These are phyloP conservation scores for Hippocampus abdominalis DNA, from an alignment of 2,113 vertebrate genomes.

Conservation along the genomic window DNA sequence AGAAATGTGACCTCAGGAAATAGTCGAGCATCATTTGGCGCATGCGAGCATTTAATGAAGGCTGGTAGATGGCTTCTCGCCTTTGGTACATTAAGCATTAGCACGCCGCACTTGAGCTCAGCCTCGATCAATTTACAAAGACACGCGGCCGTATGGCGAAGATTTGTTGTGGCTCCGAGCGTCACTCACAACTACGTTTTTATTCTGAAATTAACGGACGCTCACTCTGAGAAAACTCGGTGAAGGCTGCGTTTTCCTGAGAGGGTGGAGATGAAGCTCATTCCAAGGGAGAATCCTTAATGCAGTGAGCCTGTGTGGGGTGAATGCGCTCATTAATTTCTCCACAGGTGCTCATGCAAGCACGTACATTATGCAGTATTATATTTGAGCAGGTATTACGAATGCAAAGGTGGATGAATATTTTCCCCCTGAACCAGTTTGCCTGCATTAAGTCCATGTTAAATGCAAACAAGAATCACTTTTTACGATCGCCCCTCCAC, in stretches of 20 bases:
- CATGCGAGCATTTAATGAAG: conserved; percentile 3
- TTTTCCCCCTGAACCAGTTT: conserved; percentile 5
- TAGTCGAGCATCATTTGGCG: neutral
- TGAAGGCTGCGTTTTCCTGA: conserved; percentile 25
- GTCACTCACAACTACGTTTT: conserved; percentile 23
- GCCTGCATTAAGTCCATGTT: neutral
- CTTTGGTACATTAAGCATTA: conserved; percentile 7
- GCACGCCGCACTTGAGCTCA: conserved; percentile 14
- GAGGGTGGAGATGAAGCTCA: conserved; percentile 22
- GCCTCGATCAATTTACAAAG: conserved; percentile 21
- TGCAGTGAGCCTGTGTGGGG: conserved; percentile 1
- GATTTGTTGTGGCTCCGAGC: conserved; percentile 25
- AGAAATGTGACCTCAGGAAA: conserved; percentile 4
- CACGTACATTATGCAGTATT: conserved; percentile 9
- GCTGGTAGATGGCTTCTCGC: conserved; percentile 11
- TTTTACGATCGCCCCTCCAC: no score
- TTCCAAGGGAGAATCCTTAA: conserved; percentile 7
- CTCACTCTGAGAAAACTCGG: conserved; percentile 29
- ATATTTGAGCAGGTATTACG: conserved; percentile 27
- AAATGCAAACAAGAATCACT: neutral
- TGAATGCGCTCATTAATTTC: conserved; percentile 28
- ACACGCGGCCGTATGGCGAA: conserved; percentile 18
- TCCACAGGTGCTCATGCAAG: conserved; percentile 27
- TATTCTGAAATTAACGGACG: conserved; percentile 36
- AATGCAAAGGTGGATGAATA: conserved; percentile 25